These are phyloP conservation scores for Podarcis cretensis DNA, from an alignment of 2,113 vertebrate genomes.

Conservation along the genomic window DNA sequence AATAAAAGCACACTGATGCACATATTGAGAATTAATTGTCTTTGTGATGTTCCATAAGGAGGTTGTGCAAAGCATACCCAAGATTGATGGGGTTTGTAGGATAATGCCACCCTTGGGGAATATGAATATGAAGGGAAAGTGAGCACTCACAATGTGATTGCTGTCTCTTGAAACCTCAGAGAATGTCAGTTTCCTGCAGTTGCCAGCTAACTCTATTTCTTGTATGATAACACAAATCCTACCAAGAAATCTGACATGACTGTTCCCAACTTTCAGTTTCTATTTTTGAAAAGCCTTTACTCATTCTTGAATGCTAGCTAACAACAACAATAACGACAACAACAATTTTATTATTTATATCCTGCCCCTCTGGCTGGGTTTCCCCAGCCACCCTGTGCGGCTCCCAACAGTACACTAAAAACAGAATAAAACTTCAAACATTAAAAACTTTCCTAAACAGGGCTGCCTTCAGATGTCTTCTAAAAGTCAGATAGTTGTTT, in stretches of 20 bases:
- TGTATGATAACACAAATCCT: constrained; percentile 20
- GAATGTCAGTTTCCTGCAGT: constrained; percentile 38
- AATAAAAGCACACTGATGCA: constrained; percentile 21
- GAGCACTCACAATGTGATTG: constrained; percentile 52
- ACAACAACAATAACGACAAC: too few relatives aligned
- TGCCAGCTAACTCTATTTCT: constrained; percentile 54
- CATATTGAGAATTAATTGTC: constrained; percentile 62
- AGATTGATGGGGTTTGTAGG: not conserved
- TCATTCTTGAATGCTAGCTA: not conserved
- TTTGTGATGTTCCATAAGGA: constrained; percentile 55
- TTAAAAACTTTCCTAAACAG: too few relatives aligned
- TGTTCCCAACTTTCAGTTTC: not conserved
- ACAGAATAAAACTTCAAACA: too few relatives aligned
- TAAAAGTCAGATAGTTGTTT: too few relatives aligned
- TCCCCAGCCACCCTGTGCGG: too few relatives aligned
- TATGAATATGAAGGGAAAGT: constrained; percentile 44
- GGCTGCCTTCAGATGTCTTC: too few relatives aligned
- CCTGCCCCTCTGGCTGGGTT: too few relatives aligned
- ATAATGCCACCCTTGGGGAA: constrained; percentile 60
- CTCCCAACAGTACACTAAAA: too few relatives aligned
- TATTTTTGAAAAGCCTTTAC: not conserved
- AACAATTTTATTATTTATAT: too few relatives aligned
- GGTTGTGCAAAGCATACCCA: constrained; percentile 8
- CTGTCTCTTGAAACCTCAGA: constrained; percentile 42
- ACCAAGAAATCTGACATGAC: not conserved